phyloP scores from a whole-genome alignment of 2,113 vertebrate genomes.

The Dipodomys merriami region DNA sequence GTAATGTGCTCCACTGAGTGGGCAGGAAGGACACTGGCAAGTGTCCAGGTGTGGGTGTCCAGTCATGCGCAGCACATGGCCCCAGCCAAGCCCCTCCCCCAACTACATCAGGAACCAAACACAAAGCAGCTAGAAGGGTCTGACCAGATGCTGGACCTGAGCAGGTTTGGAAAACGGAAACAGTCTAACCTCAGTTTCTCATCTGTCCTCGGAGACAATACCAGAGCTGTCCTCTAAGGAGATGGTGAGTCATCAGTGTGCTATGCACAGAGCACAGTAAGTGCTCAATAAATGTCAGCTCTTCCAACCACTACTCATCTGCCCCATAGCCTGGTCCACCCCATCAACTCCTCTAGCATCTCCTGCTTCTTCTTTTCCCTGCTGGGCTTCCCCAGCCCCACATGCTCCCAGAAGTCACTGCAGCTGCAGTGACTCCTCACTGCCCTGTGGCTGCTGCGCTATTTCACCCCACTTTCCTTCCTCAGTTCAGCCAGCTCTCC shows the following conservation, averaged over 20 bases:
- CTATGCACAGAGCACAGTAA: not conserved
- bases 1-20: no score
- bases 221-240: not conserved
- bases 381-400: not conserved
- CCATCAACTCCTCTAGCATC: not conserved
- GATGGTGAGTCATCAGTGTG: not conserved
- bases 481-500: not conserved
- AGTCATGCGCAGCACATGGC: not conserved
- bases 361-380: not conserved
- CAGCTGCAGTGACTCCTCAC: not conserved
- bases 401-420: not conserved
- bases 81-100: not conserved
- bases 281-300: not conserved
- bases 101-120: not conserved
- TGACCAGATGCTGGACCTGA: not conserved
- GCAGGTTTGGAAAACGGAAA: not conserved
- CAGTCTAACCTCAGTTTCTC: not conserved
- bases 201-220: not conserved
- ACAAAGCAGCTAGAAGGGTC: not conserved
- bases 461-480: not conserved
- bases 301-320: not conserved
- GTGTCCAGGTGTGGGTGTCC: accelerated
- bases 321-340: accelerated
- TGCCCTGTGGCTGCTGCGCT: accelerated
- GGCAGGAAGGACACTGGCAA: accelerated